A percentile compares a stretch with the other conserved stretches of the same genome.
Evolutionary conservation across 2,888 invertebrate genomes (phyloP).

Genomic region (Rhamnusium bicolor): DNA sequence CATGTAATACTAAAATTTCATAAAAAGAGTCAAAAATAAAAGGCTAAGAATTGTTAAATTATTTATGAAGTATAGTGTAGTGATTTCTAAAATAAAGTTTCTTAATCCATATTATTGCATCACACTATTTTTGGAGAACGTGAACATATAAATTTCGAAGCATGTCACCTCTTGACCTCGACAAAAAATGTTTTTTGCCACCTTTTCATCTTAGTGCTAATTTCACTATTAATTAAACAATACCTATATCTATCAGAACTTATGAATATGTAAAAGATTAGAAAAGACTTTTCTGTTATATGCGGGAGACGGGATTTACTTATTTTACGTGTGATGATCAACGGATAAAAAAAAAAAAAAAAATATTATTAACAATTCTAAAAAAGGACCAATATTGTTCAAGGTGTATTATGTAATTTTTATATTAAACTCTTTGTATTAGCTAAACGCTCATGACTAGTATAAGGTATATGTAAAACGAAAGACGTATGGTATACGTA

Average conservation of each 20-base stretch:
- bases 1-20: too few species aligned
- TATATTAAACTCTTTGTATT: constrained; percentile 8
- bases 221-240: constrained; percentile 5
- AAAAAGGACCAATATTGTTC: background rate
- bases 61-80: background rate
- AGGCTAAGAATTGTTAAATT: too few species aligned
- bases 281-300: background rate
- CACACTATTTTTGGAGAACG: constrained; percentile 6
- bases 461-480: constrained; percentile 8
- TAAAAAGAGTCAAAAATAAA: too few species aligned
- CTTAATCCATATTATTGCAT: constrained; percentile 3
- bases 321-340: background rate
- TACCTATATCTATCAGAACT: background rate
- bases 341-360: background rate
- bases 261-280: background rate
- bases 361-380: background rate
- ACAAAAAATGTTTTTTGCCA: background rate
- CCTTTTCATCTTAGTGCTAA: constrained; percentile 2
- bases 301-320: background rate
- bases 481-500: background rate
- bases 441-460: constrained; percentile 7
- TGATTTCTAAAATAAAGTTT: constrained; percentile 6
- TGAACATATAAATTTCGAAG: constrained; percentile 4
- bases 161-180: constrained; percentile 7
- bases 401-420: background rate